Evolutionary conservation across 2,113 vertebrate species (phyloP).

Genomic region (Macroglossus sobrinus): DNA sequence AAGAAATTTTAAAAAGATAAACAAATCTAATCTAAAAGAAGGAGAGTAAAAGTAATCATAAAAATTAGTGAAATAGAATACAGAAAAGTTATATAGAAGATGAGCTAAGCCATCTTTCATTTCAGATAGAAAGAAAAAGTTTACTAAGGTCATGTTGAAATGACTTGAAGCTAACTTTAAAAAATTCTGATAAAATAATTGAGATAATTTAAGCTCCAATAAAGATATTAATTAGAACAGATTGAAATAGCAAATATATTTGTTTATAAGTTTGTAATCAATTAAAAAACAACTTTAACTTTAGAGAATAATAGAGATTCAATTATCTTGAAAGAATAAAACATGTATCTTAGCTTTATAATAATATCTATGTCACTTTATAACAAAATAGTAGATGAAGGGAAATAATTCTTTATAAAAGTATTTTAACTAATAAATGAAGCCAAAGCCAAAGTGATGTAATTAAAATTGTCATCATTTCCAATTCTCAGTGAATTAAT

Average conservation of each 20-base stretch:
- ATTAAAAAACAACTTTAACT: not conserved
- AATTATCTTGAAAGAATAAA: not conserved
- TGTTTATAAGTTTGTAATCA: not conserved
- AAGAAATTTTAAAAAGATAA: not conserved
- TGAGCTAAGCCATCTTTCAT: not conserved
- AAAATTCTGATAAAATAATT: not conserved
- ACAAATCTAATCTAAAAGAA: too few species aligned
- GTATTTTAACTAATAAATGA: not conserved
- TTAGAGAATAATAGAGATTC: not conserved
- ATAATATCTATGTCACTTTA: not conserved
- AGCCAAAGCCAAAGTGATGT: not conserved
- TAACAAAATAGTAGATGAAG: not conserved
- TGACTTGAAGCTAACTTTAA: not conserved
- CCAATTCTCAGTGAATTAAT: not conserved
- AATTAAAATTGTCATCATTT: not conserved
- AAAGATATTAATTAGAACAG: not conserved
- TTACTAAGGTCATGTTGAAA: not conserved
- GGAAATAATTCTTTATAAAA: not conserved
- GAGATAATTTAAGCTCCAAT: not conserved
- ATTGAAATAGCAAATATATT: not conserved
- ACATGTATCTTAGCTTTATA: not conserved
- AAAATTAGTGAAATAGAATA: not conserved
- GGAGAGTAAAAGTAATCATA: too few species aligned
- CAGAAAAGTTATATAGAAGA: not conserved
- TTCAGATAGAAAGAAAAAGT: not conserved